These are phyloP conservation scores for Hylaeus volcanicus DNA, from an alignment of 1,140 invertebrate genomes.

Conservation along the genomic window DNA sequence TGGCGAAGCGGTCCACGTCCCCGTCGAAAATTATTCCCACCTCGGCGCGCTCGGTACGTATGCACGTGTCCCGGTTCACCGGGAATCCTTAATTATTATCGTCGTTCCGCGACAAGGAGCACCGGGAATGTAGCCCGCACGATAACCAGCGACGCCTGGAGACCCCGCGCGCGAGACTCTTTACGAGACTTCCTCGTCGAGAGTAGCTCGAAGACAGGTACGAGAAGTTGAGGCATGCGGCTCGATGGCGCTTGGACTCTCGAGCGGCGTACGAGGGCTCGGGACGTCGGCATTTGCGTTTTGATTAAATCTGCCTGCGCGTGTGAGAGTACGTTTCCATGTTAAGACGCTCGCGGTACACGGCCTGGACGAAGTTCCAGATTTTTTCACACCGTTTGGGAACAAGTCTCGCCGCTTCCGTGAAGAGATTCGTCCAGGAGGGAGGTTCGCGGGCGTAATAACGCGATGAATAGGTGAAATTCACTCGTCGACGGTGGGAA, in stretches of 20 bases:
- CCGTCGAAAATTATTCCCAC: slow-evolving; percentile 60
- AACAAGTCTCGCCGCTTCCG: slow-evolving; percentile 24
- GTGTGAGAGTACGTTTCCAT: slow-evolving; percentile 40
- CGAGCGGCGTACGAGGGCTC: slow-evolving; percentile 5
- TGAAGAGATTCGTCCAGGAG: neutral
- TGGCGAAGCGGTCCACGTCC: slow-evolving; percentile 47
- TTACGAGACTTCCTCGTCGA: slow-evolving; percentile 50
- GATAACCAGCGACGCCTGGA: slow-evolving; percentile 42
- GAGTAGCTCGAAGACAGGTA: slow-evolving; percentile 43
- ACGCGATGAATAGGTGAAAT: neutral
- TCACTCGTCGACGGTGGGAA: neutral
- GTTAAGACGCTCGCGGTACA: slow-evolving; percentile 22
- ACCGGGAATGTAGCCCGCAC: slow-evolving; percentile 28
- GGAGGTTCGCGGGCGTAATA: slow-evolving; percentile 12
- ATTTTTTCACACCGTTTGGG: slow-evolving; percentile 29
- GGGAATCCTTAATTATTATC: slow-evolving; percentile 60
- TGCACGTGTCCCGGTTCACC: slow-evolving; percentile 18
- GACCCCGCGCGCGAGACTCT: slow-evolving; percentile 32
- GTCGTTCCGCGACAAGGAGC: slow-evolving; percentile 37
- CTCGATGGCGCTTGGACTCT: slow-evolving; percentile 29
- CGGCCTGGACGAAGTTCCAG: slow-evolving; percentile 9
- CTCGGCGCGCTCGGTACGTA: slow-evolving; percentile 23
- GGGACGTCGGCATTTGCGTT: slow-evolving; percentile 44
- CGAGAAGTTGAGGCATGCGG: slow-evolving; percentile 47
- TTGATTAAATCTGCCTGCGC: slow-evolving; percentile 45